Evolutionary conservation across 2,113 vertebrate genomes (phyloP).

Genomic region (Dryoscopus gambensis): DNA sequence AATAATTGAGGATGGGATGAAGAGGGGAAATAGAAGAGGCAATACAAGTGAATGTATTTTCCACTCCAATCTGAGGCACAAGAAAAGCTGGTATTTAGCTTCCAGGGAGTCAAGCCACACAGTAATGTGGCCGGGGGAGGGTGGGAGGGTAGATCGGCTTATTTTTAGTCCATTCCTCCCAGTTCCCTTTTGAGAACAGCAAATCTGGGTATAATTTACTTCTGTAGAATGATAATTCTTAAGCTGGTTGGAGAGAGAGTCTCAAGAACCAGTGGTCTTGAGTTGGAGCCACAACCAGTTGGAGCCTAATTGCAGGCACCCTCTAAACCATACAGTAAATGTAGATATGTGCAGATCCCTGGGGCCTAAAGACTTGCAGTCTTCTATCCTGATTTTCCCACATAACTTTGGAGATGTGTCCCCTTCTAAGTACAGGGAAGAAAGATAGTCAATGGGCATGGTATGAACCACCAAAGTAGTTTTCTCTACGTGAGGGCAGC

Average conservation of each 20-base stretch:
- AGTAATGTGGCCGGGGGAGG: background rate
- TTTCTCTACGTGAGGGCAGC: background rate
- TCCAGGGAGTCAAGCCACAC: background rate
- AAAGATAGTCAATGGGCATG: background rate
- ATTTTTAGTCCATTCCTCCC: background rate
- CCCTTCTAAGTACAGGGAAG: background rate
- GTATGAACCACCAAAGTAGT: background rate
- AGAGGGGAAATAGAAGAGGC: background rate
- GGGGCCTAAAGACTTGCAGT: background rate
- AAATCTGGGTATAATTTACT: background rate
- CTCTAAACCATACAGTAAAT: background rate
- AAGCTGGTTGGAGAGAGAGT: background rate
- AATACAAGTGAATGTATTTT: background rate
- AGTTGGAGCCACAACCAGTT: background rate
- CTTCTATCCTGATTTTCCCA: background rate
- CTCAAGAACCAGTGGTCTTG: background rate
- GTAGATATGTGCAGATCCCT: fast-evolving
- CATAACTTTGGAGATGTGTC: fast-evolving
- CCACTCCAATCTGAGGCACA: background rate
- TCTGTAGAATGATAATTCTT: background rate
- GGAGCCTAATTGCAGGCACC: too few species aligned
- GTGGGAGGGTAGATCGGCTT: background rate
- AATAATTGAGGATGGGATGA: background rate
- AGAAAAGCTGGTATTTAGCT: background rate
- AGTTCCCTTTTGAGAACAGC: background rate